Evolutionary conservation across 1,140 invertebrate genomes (phyloP), one percentile per base, ranked within the genome.

Genomic region (Chionoecetes opilio): DNA sequence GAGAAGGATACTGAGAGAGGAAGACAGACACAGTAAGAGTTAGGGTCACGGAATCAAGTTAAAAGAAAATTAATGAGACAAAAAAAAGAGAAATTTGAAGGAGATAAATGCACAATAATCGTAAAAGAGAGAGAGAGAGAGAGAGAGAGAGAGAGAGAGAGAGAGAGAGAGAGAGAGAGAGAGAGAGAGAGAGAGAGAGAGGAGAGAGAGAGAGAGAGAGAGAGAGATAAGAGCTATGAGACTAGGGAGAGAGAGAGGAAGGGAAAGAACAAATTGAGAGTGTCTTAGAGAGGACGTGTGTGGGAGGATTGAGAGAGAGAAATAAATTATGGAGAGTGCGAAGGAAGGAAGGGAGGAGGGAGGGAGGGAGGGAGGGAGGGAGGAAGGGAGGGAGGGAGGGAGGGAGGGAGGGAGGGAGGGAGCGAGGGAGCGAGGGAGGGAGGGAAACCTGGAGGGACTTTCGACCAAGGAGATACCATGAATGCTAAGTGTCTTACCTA

Each of bases 281-380:
- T 75, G 63, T 75, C n/a, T 75, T 75, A 75, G 63, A 75, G 63
- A 21, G 9, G 8, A 75, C 63, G 63, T 75, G 63, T 75, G 63
- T 75, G 63, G 21, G 63, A 8, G 63, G n/a, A 75, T 75, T 75
- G 5, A 75, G 63, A 26, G 26, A 75, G 63, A 21, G 63, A 26
- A 75, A 75, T 75, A 75, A n/a, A 75, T 75, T 75, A 75, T 75
- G 63, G n/a, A 75, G 63, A 75, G 63, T 75, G 63, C 21, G 6
- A 75, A 26, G 63, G 26, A 75, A 26, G 63, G 63, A 75, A 26
- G 63, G 63, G n/a, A 26, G 21, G 0, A 75, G 63, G 63, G n/a
- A 75, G 63, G 21, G 21, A n/a, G 41, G 63, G 9, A 8, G n/a
- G 63, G 63, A 75, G n/a, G 63, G 21, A 75, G n/a, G 26, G n/a